Base-by-base conservation (phyloP, 2,888 invertebrate species). In the Drosophila borborema region DNA sequence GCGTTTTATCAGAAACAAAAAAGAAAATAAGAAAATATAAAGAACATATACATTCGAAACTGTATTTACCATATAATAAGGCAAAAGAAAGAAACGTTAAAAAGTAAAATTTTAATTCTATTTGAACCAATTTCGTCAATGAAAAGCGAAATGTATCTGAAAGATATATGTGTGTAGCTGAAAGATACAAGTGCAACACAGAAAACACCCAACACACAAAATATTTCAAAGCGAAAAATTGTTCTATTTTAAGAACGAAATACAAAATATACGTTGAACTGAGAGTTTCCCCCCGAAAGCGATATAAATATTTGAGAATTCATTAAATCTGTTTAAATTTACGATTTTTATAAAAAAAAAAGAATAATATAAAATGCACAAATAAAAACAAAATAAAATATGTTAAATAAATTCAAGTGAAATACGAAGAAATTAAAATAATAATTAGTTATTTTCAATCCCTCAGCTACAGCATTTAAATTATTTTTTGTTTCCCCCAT, bases 391-490 rank as follows among this genome's bases (percentile, higher is more conserved):
- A 20, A 23, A 38, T 38, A 20, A 38, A 54, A 54, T 38, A 36
- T 38, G 38, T 14, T 54, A 38, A 38, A 38, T 4, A 23, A 20
- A 54, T 54, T 36, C 18, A 51, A 68, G 56, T 68, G 56, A 63
- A 64, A 60, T 36, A 64, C 40, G 43, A 36, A 43, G 61, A 64
- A 46, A 61, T 40, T 34, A 20, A 56, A 74, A 41, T 40, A 55
- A 34, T 45, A 54, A 61, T 46, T 49, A 56, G 55, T 49, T 65
- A 58, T 73, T 54, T 71, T 51, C 18, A 31, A 18, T 36, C 49
- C 40, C 16, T 23, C 31, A 69, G 43, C 34, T 45, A 51, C 55
- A 81, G 90, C 76, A 81, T 87, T 87, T 84, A 82, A 81, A 72
- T 81, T 77, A 23, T 23, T 63, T 60, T 28, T 78, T 81, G 72